Percentiles rank a stretch among this genome's conserved stretches.
Evolutionary conservation across 1,140 invertebrate genomes (phyloP).

Genomic region (Aporrectodea caliginosa): DNA sequence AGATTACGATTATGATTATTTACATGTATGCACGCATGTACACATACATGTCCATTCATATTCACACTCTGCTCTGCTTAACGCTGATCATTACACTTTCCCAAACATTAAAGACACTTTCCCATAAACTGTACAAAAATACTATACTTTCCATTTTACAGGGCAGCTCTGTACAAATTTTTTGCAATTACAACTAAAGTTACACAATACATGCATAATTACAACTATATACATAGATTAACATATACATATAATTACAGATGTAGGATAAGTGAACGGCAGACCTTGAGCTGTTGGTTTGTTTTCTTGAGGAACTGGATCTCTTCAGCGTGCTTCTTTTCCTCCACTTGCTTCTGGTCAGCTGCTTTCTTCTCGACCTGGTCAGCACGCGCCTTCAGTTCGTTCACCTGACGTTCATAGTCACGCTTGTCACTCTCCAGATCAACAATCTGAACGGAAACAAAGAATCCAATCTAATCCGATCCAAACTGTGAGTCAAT

Average conservation of each 20-base stretch:
- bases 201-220: neutral
- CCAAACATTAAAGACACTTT: neutral
- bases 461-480: no score
- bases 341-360: constrained; percentile 77
- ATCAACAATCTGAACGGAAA: constrained; percentile 61
- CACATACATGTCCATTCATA: no score
- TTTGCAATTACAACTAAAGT: neutral
- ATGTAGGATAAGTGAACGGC: neutral
- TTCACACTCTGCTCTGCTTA: no score
- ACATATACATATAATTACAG: no score
- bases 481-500: no score
- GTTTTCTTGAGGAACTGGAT: constrained; percentile 86
- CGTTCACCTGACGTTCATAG: constrained; percentile 73
- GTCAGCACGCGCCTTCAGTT: constrained; percentile 77
- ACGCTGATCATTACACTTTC: neutral
- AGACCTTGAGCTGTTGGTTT: constrained; percentile 84
- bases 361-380: constrained; percentile 77
- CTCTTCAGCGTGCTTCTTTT: constrained; percentile 86
- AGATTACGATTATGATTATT: no score
- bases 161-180: no score
- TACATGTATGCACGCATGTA: no score
- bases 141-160: neutral
- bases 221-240: neutral
- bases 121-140: neutral
- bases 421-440: constrained; percentile 68